Percentiles rank a stretch among this genome's conserved stretches.
These are phyloP conservation scores for Trinectes maculatus DNA, from an alignment of 2,113 vertebrate species.

Conservation along the genomic window DNA sequence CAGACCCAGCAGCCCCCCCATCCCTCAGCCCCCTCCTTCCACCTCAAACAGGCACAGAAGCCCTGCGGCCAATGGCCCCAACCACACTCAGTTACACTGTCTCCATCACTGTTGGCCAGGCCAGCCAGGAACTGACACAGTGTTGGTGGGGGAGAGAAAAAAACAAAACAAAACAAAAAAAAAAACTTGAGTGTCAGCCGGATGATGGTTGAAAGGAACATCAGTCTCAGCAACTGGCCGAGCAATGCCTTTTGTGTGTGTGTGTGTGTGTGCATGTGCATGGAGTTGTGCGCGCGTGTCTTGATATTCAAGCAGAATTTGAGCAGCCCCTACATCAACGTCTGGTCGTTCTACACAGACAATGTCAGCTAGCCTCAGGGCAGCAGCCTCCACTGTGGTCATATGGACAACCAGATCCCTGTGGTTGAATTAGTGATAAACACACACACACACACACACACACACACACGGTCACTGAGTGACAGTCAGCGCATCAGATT, in stretches of 20 bases:
- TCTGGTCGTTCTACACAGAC: conserved; percentile 81
- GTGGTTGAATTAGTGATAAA: conserved; percentile 82
- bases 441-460: conserved; percentile 23
- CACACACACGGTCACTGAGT: conserved; percentile 73
- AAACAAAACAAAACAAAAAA: no score
- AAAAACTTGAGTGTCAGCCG: conserved; percentile 74
- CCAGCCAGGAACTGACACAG: conserved; percentile 77
- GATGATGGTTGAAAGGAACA: conserved; percentile 81
- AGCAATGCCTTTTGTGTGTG: conserved; percentile 49
- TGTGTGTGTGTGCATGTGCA: conserved; percentile 36
- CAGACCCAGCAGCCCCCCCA: conserved; percentile 63
- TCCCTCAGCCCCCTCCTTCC: background rate
- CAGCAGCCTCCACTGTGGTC: conserved; percentile 81
- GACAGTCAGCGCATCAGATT: conserved; percentile 80
- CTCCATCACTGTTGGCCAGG: conserved; percentile 70
- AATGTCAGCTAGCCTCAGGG: conserved; percentile 82
- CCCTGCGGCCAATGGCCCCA: conserved; percentile 68
- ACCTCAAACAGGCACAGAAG: conserved; percentile 64
- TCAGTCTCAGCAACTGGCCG: conserved; percentile 76
- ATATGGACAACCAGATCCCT: conserved; percentile 82
- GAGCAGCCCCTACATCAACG: conserved; percentile 80
- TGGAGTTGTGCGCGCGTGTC: conserved; percentile 24
- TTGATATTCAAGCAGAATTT: conserved; percentile 79
- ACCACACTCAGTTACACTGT: conserved; percentile 71
- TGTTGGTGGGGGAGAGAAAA: conserved; percentile 59